Percentiles rank a stretch among this genome's conserved stretches.
These are phyloP conservation scores for Oreohelix idahoensis DNA, from an alignment of 1,140 invertebrate genomes.

Conservation along the genomic window DNA sequence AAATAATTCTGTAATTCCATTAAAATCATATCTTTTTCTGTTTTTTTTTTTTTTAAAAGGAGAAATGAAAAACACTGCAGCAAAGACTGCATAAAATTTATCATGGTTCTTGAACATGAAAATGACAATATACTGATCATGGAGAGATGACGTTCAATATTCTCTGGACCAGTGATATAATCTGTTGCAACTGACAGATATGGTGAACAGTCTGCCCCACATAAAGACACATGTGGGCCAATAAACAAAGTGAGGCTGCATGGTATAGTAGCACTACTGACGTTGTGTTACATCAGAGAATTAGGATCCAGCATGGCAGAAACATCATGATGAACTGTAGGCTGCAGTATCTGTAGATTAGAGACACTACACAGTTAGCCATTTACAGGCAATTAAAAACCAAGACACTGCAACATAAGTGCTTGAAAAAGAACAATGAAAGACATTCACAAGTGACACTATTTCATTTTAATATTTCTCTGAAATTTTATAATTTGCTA, in stretches of 20 bases:
- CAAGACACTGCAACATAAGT: too few species aligned
- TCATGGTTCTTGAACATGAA: not conserved
- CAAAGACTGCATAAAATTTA: not conserved
- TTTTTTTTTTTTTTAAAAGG: not conserved
- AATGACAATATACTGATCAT: not conserved
- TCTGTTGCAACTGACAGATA: not conserved
- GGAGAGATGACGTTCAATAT: not conserved
- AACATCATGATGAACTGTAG: constrained; percentile 13
- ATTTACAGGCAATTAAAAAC: too few species aligned
- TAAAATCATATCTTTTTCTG: not conserved
- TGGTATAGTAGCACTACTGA: constrained; percentile 2
- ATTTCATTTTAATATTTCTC: too few species aligned
- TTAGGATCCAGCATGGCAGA: constrained; percentile 39
- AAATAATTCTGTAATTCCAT: not conserved
- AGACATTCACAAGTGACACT: too few species aligned
- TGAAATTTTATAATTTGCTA: too few species aligned
- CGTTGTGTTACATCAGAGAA: constrained; percentile 36
- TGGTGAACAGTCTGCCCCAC: not conserved
- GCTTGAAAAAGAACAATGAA: too few species aligned
- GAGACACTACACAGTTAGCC: constrained; percentile 35
- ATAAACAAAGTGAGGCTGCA: not conserved
- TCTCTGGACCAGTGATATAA: not conserved
- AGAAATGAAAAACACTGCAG: not conserved
- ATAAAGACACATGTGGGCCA: not conserved
- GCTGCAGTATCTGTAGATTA: constrained; percentile 36